Evolutionary conservation across 2,113 vertebrate species (phyloP).

Genomic region (Micromys minutus): DNA sequence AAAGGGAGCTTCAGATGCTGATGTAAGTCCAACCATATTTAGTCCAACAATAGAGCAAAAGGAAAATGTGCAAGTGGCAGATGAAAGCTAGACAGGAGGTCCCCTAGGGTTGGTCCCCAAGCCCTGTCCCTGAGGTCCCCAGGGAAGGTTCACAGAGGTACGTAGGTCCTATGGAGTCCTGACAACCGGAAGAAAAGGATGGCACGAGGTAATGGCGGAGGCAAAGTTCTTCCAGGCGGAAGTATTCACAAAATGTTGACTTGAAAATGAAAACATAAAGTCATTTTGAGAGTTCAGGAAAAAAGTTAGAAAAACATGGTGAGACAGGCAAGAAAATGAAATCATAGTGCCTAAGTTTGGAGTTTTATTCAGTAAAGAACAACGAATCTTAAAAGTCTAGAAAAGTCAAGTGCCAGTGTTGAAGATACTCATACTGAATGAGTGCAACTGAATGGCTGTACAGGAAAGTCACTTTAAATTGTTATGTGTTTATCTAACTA

Average conservation of each 20-base stretch:
- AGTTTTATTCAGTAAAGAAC: not conserved
- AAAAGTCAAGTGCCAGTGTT: not conserved
- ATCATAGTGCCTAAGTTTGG: not conserved
- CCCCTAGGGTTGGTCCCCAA: too few species aligned
- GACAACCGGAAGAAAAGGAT: not conserved
- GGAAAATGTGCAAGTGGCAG: not conserved
- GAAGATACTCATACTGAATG: not conserved
- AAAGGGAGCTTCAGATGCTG: not conserved
- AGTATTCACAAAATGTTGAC: not conserved
- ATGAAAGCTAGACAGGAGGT: not conserved
- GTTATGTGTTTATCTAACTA: not conserved
- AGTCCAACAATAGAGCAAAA: not conserved
- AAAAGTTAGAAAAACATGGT: not conserved
- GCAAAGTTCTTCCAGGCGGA: not conserved
- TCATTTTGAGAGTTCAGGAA: too few species aligned
- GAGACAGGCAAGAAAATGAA: not conserved
- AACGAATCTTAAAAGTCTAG: not conserved
- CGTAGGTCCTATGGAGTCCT: fast-evolving
- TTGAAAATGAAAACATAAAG: not conserved
- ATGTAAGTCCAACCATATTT: not conserved
- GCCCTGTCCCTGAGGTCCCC: not conserved
- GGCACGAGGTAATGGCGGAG: not conserved
- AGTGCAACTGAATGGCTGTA: too few species aligned
- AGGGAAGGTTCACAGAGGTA: not conserved
- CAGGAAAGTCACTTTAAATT: not conserved